Conservation (phyloP, 2,797 vertebrate genomes). For the Acipenser oxyrinchus region DNA sequence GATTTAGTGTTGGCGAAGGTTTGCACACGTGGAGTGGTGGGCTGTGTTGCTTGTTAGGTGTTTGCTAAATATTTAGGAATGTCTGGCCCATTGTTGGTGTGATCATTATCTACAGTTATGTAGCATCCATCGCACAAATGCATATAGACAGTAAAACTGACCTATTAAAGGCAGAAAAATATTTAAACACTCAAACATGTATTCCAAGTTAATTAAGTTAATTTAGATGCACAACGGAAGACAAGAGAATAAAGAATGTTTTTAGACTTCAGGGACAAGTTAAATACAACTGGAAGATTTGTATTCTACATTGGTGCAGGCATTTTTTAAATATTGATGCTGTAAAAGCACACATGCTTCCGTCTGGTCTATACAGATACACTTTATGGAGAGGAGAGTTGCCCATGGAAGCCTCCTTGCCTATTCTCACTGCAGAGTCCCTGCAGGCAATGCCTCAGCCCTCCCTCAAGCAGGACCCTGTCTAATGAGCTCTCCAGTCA, state of each 20-base stretch:
- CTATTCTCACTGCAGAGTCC: constrained; percentile 35
- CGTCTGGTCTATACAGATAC: constrained; percentile 20
- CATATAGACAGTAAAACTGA: too few relatives aligned
- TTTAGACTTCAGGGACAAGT: too few relatives aligned
- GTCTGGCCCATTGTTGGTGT: background rate
- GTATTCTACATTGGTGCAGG: too few relatives aligned
- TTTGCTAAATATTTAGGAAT: background rate
- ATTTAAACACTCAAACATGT: too few relatives aligned
- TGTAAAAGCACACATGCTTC: constrained; percentile 1
- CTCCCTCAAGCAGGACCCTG: constrained; percentile 24
- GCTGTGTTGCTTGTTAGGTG: background rate
- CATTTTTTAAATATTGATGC: background rate
- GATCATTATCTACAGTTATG: too few relatives aligned
- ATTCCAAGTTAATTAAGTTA: too few relatives aligned
- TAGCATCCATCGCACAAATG: too few relatives aligned
- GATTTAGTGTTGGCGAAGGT: background rate
- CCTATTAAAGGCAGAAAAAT: too few relatives aligned
- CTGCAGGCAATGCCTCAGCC: constrained; percentile 26
- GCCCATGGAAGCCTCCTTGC: constrained; percentile 22
- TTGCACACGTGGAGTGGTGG: background rate
- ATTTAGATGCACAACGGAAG: too few relatives aligned
- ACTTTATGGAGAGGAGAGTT: background rate
- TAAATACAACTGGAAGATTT: too few relatives aligned
- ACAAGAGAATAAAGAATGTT: too few relatives aligned
- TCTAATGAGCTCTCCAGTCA: constrained; percentile 25